Percentiles rank a stretch among this genome's conserved stretches.
phyloP scores from a whole-genome alignment of 92 coral and sea anemone genomes.

The Isaurus tuberculatus region DNA sequence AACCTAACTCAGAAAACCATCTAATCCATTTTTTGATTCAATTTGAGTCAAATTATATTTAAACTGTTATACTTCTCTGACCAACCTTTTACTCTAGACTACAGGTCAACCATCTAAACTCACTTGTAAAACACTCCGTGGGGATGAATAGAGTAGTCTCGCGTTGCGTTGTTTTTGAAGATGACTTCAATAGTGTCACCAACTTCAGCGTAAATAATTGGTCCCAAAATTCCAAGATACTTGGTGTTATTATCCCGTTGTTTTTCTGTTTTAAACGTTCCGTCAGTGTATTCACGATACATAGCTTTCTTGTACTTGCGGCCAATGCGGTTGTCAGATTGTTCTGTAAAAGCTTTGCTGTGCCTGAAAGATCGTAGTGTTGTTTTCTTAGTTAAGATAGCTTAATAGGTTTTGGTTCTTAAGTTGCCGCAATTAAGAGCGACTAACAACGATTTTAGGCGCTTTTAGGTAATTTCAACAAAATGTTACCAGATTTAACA shows the following conservation, averaged over 20 bases:
- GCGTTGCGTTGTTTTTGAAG: conserved; percentile 77
- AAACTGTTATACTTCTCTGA: no score
- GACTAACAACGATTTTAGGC: no score
- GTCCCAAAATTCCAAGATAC: conserved; percentile 89
- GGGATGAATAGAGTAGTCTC: conserved; percentile 86
- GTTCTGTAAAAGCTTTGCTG: conserved; percentile 59
- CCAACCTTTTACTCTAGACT: no score
- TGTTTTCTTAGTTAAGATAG: background rate
- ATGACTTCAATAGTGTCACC: conserved; percentile 88
- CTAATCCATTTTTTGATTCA: no score
- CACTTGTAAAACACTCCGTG: conserved; percentile 88
- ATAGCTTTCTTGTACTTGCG: conserved; percentile 81
- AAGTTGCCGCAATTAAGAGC: no score
- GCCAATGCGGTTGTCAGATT: conserved; percentile 69
- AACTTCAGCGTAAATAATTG: conserved; percentile 90
- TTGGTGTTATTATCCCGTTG: conserved; percentile 43
- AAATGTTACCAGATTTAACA: no score
- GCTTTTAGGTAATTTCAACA: no score
- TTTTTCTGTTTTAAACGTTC: conserved; percentile 57
- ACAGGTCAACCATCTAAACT: background rate
- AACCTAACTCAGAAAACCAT: no score
- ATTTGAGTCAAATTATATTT: no score
- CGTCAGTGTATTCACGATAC: conserved; percentile 79
- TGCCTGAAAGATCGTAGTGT: conserved; percentile 48
- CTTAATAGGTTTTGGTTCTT: background rate